phyloP scores from a whole-genome alignment of 92 coral and sea anemone genomes.

The Palythoa heliodiscus region DNA sequence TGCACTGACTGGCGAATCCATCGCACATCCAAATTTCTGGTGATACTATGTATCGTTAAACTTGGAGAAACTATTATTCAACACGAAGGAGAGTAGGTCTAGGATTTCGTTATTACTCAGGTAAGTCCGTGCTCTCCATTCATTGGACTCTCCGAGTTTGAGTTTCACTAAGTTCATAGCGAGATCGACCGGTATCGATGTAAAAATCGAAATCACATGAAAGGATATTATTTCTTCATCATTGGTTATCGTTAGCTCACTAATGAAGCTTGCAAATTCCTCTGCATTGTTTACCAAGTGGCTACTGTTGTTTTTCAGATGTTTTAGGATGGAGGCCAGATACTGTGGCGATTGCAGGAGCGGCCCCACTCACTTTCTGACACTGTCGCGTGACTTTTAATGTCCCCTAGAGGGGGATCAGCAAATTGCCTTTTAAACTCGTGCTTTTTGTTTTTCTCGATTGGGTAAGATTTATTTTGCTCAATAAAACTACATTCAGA shows the following conservation, averaged over 20 bases:
- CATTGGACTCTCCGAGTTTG: not conserved
- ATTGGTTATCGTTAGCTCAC: not conserved
- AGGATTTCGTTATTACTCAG: not conserved
- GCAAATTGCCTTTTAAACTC: no score
- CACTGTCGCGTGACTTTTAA: no score
- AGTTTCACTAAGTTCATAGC: not conserved
- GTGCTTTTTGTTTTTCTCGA: no score
- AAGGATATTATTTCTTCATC: not conserved
- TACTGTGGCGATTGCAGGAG: no score
- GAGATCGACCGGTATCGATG: no score
- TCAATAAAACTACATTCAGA: no score
- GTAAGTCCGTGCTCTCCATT: constrained; percentile 6
- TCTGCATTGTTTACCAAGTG: not conserved
- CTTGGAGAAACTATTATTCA: not conserved
- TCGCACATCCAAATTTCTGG: not conserved
- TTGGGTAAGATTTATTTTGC: no score
- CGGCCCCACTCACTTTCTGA: no score
- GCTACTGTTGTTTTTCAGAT: no score
- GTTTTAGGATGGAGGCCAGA: no score
- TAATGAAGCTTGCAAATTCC: not conserved
- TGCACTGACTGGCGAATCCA: not conserved
- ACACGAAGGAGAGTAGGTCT: no score
- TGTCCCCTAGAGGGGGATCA: no score
- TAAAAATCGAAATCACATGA: not conserved
- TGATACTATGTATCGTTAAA: constrained; percentile 9